Conservation (phyloP, 2,888 invertebrate species). For the Kryphioiulus occultus region DNA sequence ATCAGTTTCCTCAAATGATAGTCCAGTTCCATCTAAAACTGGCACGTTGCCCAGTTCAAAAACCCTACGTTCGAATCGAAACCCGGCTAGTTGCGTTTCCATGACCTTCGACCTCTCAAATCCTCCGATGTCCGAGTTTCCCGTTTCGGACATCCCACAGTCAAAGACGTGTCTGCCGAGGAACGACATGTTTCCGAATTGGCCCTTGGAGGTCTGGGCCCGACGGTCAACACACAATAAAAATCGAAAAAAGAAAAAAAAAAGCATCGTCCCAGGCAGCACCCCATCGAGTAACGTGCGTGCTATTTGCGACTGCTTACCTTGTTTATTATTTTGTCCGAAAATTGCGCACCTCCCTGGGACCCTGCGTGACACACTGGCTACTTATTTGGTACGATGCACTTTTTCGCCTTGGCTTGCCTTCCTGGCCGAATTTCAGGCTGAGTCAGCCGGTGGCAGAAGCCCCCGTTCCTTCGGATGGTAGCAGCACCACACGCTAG, state of each 20-base stretch:
- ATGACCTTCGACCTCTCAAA: background rate
- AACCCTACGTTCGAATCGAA: background rate
- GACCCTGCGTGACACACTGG: background rate
- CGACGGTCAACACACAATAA: background rate
- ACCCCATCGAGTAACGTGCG: background rate
- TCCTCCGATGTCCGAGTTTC: background rate
- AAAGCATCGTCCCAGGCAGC: background rate
- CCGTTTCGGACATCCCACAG: background rate
- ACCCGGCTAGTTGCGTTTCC: too few relatives aligned
- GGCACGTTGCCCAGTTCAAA: background rate
- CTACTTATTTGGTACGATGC: background rate
- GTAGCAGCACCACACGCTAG: conserved; percentile 37
- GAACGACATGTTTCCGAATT: background rate
- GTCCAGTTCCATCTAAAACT: too few relatives aligned
- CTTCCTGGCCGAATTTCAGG: conserved; percentile 36
- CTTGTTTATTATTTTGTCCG: conserved; percentile 20
- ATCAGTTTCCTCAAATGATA: background rate
- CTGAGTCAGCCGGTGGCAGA: conserved; percentile 33
- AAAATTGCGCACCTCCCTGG: conserved; percentile 35
- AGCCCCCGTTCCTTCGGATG: conserved; percentile 36
- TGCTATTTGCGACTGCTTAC: background rate
- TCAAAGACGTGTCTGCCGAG: background rate
- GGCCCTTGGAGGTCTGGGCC: background rate
- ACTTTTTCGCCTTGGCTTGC: background rate
- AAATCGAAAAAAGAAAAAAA: background rate